These are phyloP conservation scores for Dromius quadrimaculatus DNA, from an alignment of 2,888 invertebrate species.

Conservation along the genomic window DNA sequence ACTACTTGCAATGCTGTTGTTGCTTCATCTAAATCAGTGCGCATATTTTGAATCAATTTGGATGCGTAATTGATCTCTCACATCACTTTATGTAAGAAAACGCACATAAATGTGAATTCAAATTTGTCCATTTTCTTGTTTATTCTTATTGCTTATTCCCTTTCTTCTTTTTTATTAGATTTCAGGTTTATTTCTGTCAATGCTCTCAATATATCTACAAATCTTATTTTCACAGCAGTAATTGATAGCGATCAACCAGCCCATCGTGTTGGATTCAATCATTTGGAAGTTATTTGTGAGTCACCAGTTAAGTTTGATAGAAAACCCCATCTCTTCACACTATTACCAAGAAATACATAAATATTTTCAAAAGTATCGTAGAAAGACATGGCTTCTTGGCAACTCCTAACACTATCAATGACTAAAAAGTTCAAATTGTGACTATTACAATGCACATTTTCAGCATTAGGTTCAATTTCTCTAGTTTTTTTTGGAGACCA, in stretches of 20 bases:
- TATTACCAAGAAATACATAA: conserved; percentile 45
- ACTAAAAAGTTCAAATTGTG: conserved; percentile 48
- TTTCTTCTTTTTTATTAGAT: neutral
- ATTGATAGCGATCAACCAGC: neutral
- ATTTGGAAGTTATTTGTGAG: conserved; percentile 18
- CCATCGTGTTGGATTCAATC: conserved; percentile 15
- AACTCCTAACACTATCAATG: conserved; percentile 33
- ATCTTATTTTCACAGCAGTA: neutral
- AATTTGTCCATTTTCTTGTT: conserved; percentile 56
- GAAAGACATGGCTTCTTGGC: conserved; percentile 13
- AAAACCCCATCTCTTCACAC: conserved; percentile 42
- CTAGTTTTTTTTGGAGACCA: conserved; percentile 55
- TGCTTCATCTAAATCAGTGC: conserved; percentile 57
- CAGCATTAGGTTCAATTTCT: conserved; percentile 52
- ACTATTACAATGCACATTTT: conserved; percentile 47
- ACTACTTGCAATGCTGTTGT: conserved; percentile 51
- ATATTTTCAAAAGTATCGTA: conserved; percentile 36
- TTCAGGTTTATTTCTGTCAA: conserved; percentile 3
- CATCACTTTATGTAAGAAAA: conserved; percentile 54
- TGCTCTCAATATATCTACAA: conserved; percentile 11
- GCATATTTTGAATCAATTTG: conserved; percentile 55
- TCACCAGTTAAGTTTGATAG: conserved; percentile 44
- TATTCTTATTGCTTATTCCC: conserved; percentile 45
- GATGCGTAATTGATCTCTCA: conserved; percentile 55
- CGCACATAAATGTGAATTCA: conserved; percentile 54